Base-by-base conservation (phyloP, 2,888 invertebrate genomes). In the Eurytoma adleriae region DNA sequence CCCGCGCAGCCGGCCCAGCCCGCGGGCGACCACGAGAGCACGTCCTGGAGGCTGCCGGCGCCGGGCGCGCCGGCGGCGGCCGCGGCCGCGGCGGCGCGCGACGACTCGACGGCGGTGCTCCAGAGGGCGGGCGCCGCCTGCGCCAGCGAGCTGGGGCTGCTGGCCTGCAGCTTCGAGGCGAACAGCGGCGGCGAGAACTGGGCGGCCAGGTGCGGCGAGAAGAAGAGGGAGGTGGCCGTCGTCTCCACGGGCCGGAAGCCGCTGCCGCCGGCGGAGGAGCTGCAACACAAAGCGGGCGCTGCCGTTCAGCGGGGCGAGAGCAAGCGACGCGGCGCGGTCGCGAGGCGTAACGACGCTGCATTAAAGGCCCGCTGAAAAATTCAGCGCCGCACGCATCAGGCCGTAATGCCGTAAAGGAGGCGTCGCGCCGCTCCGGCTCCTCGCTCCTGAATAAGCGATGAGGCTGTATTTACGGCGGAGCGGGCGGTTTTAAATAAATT, bases 151-250 rank as follows among this genome's bases (percentile, higher is more conserved):
- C 52, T 70, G n/a, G 70, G 64, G 57, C 79, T 72, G 70, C 30
- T 54, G 54, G 59, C 75, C 50, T 74, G 82, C 83, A 95, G 94
- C 75, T 90, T 90, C 77, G 88, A 88, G 61, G 84, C 87, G 85
- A 97, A 97, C 85, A 97, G 93, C 10, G 96, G 96, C 7, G 96
- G 96, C 73, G 94, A 93, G 92, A 96, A 94, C 92, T 95, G 93
- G 86, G 96, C 94, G 71, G 95, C 94, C 87, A 96, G 92, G 90
- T 96, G 96, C 16, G 96, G 96, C 71, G 96, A 96, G 89, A 96
- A 94, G 92, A 97, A 96, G 80, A 97, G 92, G 16, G 96, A 96
- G 78, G 96, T 95, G 79, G 94, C 92, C 16, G 84, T 81, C 4
- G 85, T 83, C 75, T 91, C 90, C 50, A 91, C 88, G 24, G 90